Conservation (phyloP, 2,888 invertebrate genomes). For the Thymelicus acteon region DNA sequence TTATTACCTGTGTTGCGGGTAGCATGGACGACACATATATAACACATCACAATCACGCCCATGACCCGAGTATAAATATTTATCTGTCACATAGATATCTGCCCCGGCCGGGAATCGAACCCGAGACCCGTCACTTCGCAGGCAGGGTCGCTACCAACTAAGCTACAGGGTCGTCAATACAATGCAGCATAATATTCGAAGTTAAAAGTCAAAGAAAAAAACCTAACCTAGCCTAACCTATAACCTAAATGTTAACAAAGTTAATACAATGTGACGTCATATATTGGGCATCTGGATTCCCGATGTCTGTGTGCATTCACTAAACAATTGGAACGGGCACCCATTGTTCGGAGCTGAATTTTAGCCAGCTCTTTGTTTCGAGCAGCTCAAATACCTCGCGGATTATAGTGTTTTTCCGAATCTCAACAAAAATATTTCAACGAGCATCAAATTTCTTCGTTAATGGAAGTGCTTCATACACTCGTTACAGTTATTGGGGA, state of each 20-base stretch:
- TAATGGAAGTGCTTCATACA: background rate
- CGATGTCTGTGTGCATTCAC: conserved; percentile 8
- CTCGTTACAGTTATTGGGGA: background rate
- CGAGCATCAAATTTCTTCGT: background rate
- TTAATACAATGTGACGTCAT: background rate
- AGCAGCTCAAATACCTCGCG: conserved; percentile 19
- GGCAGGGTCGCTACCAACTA: no score
- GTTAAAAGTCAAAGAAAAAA: background rate
- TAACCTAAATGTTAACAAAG: background rate
- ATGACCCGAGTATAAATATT: no score
- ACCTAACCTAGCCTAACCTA: background rate
- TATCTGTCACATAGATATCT: no score
- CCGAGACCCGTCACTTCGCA: no score
- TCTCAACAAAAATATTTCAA: conserved; percentile 3
- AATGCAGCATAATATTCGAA: no score
- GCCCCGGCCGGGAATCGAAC: no score
- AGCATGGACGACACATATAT: no score
- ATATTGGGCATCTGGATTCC: conserved; percentile 22
- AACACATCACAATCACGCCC: no score
- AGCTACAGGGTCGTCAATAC: no score
- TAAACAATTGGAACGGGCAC: conserved; percentile 20
- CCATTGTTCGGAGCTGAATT: conserved; percentile 29
- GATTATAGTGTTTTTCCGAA: conserved; percentile 24
- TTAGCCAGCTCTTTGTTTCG: conserved; percentile 14
- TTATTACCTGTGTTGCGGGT: no score